Percentiles rank a stretch among this genome's conserved stretches.
Conservation (phyloP, 2,888 invertebrate genomes). For the Drosophila testacea region DNA sequence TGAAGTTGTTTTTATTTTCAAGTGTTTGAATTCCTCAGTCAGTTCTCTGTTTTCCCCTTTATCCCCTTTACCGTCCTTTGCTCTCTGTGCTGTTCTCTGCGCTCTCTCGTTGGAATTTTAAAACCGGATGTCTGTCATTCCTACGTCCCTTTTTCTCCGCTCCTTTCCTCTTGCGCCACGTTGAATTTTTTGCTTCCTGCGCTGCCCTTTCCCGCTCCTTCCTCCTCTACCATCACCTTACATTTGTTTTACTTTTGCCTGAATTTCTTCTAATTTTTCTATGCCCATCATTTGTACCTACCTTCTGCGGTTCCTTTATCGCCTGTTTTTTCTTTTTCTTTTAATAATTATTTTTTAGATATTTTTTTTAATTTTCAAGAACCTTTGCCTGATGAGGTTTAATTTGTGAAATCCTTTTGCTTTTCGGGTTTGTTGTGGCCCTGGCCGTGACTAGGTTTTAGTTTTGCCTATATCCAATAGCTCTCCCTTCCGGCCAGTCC, state of each 20-base stretch:
- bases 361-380: constrained; percentile 19
- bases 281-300: constrained; percentile 70
- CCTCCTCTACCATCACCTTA: not conserved
- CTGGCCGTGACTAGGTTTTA: constrained; percentile 24
- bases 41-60: constrained; percentile 21
- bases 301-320: constrained; percentile 40
- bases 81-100: constrained; percentile 11
- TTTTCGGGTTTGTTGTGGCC: constrained; percentile 29
- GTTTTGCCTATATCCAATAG: constrained; percentile 5
- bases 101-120: constrained; percentile 65
- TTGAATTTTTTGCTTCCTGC: constrained; percentile 24
- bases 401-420: constrained; percentile 55
- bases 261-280: constrained; percentile 69
- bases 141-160: not conserved
- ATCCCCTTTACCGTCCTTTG: not conserved
- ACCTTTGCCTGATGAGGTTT: constrained; percentile 38
- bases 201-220: constrained; percentile 4
- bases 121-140: constrained; percentile 77
- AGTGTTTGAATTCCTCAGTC: constrained; percentile 72
- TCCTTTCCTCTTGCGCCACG: not conserved
- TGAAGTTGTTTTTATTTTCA: constrained; percentile 50
- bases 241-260: constrained; percentile 22
- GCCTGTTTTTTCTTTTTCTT: constrained; percentile 9
- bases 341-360: constrained; percentile 6
- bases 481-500: constrained; percentile 34